These are phyloP conservation scores for Drosophila nigricruria DNA, from an alignment of 2,888 invertebrate species.

Conservation along the genomic window DNA sequence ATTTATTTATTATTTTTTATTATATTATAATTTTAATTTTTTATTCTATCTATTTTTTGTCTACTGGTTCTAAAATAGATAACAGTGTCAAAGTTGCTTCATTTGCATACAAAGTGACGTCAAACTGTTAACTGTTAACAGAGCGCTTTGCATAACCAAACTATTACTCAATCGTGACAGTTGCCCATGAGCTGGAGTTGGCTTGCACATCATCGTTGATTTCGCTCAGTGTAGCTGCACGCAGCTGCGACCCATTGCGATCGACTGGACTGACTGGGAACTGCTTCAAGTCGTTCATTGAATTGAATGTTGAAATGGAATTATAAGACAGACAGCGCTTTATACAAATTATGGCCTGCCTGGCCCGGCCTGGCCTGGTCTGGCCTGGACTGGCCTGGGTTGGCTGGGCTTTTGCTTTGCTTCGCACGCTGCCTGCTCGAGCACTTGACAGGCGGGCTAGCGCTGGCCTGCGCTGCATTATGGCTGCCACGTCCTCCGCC, in stretches of 20 bases:
- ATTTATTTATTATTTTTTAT: too few relatives aligned
- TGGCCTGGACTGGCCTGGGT: slow-evolving; percentile 6
- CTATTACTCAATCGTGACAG: neutral
- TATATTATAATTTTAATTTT: too few relatives aligned
- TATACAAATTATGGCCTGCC: slow-evolving; percentile 54
- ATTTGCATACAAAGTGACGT: too few relatives aligned
- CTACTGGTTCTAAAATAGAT: too few relatives aligned
- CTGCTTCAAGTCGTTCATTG: slow-evolving; percentile 67
- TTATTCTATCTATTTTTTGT: too few relatives aligned
- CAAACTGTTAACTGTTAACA: too few relatives aligned
- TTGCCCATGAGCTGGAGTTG: neutral
- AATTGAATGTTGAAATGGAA: slow-evolving; percentile 67
- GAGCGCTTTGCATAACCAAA: too few relatives aligned
- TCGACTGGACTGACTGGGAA: slow-evolving; percentile 34
- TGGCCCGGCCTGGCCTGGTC: slow-evolving; percentile 20
- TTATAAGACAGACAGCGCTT: slow-evolving; percentile 61
- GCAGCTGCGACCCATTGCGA: slow-evolving; percentile 57
- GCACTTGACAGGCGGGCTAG: slow-evolving; percentile 33
- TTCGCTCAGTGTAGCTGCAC: slow-evolving; percentile 40
- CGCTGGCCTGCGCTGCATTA: slow-evolving; percentile 29
- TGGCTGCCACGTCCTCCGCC: slow-evolving; percentile 9
- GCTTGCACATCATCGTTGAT: neutral
- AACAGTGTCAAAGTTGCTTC: too few relatives aligned
- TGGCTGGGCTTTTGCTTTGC: slow-evolving; percentile 23
- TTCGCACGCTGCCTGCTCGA: slow-evolving; percentile 35